Base-by-base conservation (phyloP, 92 coral and sea anemone species). In the Porites evermanni region DNA sequence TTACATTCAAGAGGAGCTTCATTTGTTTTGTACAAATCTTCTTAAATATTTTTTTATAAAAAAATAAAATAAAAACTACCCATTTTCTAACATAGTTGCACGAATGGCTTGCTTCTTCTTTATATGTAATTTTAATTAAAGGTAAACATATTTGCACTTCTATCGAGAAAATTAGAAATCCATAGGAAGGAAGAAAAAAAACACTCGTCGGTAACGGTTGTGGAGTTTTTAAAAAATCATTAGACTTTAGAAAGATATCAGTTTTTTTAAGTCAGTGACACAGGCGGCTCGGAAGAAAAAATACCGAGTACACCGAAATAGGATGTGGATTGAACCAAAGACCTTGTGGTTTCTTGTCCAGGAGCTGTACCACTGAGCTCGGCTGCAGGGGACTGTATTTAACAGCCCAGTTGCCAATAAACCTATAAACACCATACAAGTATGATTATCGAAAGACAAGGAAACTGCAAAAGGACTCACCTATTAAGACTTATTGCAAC, bases 401-500 rank as follows among this genome's bases (percentile, higher is more conserved):
- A 78, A 64, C 65, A 79, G 14, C 4, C 8, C 47, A 2, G 44
- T 19, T 16, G 17, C 47, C 47, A 38, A 38, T 51, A 19, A 12
- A 18, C 24, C 12, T 51, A 19, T 38, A 38, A 38, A 38, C 47
- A 38, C 47, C 47, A 38, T 38, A 38, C 47, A 38, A 38, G 6
- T 38, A 6, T 38, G 47, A 38, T 38, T 38, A 38, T 38, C 6
- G 47, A 38, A 38, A 38, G 47, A 84, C 52, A 29, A 58, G 8
- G 12, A 51, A 3, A 61, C 19, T 71, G 29, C 2, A 23, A 16
- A 3, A 13, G 14, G 29, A 83, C 96, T 90, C 79, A 93, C 99
- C 99, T 92, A 69, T 94, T 97, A 1, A 97, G 92, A 52, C 99
- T 97, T 50, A 97, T 97, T 0, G 99, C 98, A 12, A 97, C 99